Conservation (phyloP, 35 echinoderm and acorn worm species). For the Antedon bifida region DNA sequence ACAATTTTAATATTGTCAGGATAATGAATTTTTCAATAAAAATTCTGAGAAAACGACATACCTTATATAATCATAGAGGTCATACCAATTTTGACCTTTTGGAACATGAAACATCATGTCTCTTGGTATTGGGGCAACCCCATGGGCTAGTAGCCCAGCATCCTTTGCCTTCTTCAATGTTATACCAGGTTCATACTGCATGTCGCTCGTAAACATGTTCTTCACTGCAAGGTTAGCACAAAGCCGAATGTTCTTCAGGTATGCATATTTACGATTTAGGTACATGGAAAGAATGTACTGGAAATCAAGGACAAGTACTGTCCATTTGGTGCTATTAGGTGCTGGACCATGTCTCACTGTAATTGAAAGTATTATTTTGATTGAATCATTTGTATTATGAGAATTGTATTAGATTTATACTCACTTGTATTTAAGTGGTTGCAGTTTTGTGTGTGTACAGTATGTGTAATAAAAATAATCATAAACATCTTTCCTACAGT, state of each 20-base stretch:
- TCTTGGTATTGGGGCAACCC: slow-evolving; percentile 72
- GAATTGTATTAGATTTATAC: too few species aligned
- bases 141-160: slow-evolving; percentile 52
- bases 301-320: slow-evolving; percentile 73
- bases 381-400: too few species aligned
- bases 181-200: slow-evolving; percentile 85
- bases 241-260: slow-evolving; percentile 65
- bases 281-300: slow-evolving; percentile 99
- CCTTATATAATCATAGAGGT: slow-evolving; percentile 82
- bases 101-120: slow-evolving; percentile 82
- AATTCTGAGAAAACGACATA: slow-evolving; percentile 7
- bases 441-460: too few species aligned
- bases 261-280: slow-evolving; percentile 74
- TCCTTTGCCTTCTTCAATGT: slow-evolving; percentile 71
- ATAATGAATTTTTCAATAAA: too few species aligned
- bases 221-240: slow-evolving; percentile 88
- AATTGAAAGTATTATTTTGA: not conserved
- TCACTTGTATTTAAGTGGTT: too few species aligned
- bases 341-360: slow-evolving; percentile 82
- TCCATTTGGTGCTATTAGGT: slow-evolving; percentile 53
- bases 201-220: slow-evolving; percentile 88
- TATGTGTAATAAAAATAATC: too few species aligned
- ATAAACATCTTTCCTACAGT: too few species aligned
- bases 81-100: slow-evolving; percentile 63
- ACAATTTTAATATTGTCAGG: too few species aligned